Evolutionary conservation across 2,797 vertebrate genomes (phyloP).

Genomic region (Pseudomugil tenellus): DNA sequence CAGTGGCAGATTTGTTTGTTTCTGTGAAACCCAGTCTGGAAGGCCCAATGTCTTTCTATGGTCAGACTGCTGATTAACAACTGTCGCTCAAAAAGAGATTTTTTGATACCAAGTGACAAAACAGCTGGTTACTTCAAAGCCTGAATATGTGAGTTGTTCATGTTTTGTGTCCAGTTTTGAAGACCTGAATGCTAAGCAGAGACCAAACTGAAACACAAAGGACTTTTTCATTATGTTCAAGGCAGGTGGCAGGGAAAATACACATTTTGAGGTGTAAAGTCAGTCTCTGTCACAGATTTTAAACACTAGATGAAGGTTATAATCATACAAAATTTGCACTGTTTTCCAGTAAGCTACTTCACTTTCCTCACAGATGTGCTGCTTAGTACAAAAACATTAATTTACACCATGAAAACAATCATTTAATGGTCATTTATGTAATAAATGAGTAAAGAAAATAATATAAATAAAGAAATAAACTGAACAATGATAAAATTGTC

Average conservation of each 20-base stretch:
- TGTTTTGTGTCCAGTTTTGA: slow-evolving; percentile 11
- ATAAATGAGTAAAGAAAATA: no score
- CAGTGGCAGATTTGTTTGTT: no score
- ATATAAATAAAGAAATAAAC: not conserved
- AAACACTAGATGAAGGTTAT: not conserved
- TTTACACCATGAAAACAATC: not conserved
- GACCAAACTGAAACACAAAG: slow-evolving; percentile 5
- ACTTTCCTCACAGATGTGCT: no score
- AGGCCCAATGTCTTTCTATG: not conserved
- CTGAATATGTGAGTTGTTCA: not conserved
- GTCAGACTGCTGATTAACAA: slow-evolving; percentile 13
- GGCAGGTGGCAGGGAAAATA: no score
- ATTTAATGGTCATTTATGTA: not conserved
- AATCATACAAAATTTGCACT: no score
- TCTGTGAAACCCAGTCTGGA: no score
- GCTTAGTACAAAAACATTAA: no score
- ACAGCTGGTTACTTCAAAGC: slow-evolving; percentile 1
- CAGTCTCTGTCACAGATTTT: not conserved
- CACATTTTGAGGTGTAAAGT: not conserved
- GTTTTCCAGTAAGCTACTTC: not conserved
- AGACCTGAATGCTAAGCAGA: slow-evolving; percentile 33
- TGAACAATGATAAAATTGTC: not conserved
- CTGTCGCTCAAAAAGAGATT: not conserved
- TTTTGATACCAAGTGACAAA: slow-evolving; percentile 24
- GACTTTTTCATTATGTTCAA: not conserved